Percentiles rank a stretch among this genome's conserved stretches.
These are phyloP conservation scores for Epirrita christyi DNA, from an alignment of 2,888 invertebrate species.

Conservation along the genomic window DNA sequence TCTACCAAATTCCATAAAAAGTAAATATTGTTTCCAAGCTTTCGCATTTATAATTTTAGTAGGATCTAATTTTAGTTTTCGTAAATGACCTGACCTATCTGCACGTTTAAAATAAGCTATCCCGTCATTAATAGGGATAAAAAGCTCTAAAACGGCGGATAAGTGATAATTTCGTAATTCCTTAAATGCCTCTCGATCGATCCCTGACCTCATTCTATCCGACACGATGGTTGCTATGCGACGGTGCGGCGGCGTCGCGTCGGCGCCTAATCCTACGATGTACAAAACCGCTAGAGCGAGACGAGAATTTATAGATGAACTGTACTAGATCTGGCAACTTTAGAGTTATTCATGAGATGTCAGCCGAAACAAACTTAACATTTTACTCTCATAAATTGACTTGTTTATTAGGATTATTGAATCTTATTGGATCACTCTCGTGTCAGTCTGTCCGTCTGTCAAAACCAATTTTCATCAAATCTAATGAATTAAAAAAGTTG, in stretches of 20 bases:
- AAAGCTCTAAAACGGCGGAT: slow-evolving; percentile 3
- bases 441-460: too few relatives aligned
- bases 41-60: too few relatives aligned
- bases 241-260: slow-evolving; percentile 17
- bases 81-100: too few relatives aligned
- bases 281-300: neutral
- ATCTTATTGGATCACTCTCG: too few relatives aligned
- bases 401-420: too few relatives aligned
- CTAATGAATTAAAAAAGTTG: too few relatives aligned
- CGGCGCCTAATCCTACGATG: slow-evolving; percentile 22
- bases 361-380: too few relatives aligned
- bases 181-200: slow-evolving; percentile 35
- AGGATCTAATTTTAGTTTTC: too few relatives aligned
- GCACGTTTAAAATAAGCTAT: slow-evolving; percentile 1
- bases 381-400: too few relatives aligned
- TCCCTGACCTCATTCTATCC: slow-evolving; percentile 33
- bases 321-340: neutral
- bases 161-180: slow-evolving; percentile 30
- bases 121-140: slow-evolving; percentile 6
- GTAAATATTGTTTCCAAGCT: too few relatives aligned
- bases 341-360: neutral
- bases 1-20: too few relatives aligned
- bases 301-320: neutral
- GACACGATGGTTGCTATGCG: slow-evolving; percentile 26
- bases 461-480: too few relatives aligned